A percentile compares a stretch with the other conserved stretches of the same genome.
Evolutionary conservation across 2,797 vertebrate species (phyloP).

Genomic region (Myiothlypis coronata): DNA sequence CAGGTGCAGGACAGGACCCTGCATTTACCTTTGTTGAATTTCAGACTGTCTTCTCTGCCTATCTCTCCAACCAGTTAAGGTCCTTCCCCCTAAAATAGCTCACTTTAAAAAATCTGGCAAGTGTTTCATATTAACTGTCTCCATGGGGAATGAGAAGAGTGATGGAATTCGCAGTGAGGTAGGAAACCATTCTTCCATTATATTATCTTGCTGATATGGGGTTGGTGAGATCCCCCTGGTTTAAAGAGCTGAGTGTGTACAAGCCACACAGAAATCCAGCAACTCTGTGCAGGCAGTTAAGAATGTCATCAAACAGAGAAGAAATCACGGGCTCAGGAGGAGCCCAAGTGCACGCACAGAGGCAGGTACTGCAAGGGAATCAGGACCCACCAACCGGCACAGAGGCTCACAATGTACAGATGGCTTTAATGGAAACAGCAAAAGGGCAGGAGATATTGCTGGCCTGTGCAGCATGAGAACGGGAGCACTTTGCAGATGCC

Average conservation of each 20-base stretch:
- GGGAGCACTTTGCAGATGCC: neutral
- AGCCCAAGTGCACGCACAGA: rapidly evolving
- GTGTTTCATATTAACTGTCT: neutral
- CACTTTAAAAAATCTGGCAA: neutral
- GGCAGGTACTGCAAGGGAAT: neutral
- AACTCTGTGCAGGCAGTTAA: neutral
- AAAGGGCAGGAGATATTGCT: neutral
- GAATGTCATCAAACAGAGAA: neutral
- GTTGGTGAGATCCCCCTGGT: neutral
- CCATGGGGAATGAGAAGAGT: neutral
- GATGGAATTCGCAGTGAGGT: neutral
- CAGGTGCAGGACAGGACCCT: neutral
- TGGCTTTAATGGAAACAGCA: neutral
- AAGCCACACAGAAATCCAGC: neutral
- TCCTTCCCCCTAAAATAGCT: neutral
- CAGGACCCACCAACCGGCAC: neutral
- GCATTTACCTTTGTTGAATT: neutral
- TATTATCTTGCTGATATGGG: rapidly evolving
- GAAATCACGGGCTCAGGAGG: neutral
- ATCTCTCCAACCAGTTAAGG: neutral
- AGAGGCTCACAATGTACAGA: neutral
- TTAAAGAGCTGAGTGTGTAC: neutral
- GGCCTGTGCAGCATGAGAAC: rapidly evolving
- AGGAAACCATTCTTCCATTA: neutral
- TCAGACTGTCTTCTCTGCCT: neutral